A percentile compares a stretch with the other conserved stretches of the same genome.
Conservation (phyloP, 2,113 vertebrate species). For the Scalopus aquaticus region DNA sequence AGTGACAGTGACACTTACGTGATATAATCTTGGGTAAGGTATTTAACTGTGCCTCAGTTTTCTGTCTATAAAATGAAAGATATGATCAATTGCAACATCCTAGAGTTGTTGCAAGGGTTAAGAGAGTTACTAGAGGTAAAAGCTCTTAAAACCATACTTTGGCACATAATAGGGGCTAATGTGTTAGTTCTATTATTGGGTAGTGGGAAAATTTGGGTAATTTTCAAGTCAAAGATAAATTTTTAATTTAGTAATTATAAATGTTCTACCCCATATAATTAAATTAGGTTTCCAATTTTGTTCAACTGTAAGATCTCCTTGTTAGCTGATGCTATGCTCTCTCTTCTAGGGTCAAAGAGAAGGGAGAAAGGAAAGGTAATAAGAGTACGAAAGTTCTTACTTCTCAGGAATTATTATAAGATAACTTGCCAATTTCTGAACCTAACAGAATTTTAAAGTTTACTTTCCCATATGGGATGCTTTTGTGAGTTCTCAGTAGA, state of each 20-base stretch:
- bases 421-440: not conserved
- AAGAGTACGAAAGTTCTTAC: not conserved
- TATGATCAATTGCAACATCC: not conserved
- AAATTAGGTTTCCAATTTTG: not conserved
- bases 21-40: not conserved
- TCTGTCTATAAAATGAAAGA: not conserved
- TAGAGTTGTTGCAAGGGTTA: not conserved
- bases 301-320: not conserved
- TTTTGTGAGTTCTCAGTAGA: not conserved
- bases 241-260: not conserved
- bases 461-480: not conserved
- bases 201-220: not conserved
- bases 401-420: not conserved
- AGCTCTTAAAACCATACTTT: not conserved
- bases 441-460: not conserved
- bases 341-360: not conserved
- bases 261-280: not conserved
- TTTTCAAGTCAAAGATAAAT: not conserved
- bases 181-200: not conserved
- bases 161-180: not conserved
- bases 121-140: not conserved
- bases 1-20: not conserved
- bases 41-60: not conserved
- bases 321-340: not conserved
- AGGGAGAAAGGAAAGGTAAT: not conserved